phyloP scores from a whole-genome alignment of 2,797 vertebrate genomes.

The Bovichtus variegatus region DNA sequence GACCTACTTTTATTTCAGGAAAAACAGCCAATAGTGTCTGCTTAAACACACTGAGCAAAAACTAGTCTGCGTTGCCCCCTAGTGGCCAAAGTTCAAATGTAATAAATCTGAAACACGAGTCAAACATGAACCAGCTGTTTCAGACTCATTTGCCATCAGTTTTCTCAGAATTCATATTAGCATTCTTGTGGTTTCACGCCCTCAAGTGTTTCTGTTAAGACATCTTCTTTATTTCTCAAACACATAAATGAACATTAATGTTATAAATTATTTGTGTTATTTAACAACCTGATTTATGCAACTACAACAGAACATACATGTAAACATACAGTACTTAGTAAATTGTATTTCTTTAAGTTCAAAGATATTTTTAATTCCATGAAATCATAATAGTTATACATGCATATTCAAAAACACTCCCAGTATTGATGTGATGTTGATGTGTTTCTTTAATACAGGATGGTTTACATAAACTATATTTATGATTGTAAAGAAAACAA shows the following conservation, averaged over 20 bases:
- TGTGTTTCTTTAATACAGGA: no score
- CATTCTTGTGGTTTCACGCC: neutral
- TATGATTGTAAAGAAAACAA: no score
- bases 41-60: neutral
- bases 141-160: neutral
- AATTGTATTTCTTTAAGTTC: neutral
- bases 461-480: no score
- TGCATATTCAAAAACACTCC: no score
- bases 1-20: neutral
- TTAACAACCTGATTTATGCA: neutral
- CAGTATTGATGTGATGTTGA: no score
- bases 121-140: neutral
- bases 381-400: neutral
- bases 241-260: neutral
- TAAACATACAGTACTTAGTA: neutral
- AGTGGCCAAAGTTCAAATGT: slow-evolving; percentile 37
- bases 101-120: neutral
- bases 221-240: neutral
- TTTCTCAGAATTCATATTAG: neutral
- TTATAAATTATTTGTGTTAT: neutral
- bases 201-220: no score
- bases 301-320: neutral
- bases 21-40: neutral
- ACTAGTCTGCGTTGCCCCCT: slow-evolving; percentile 44
- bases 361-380: neutral